Evolutionary conservation across 2,113 vertebrate genomes (phyloP).

Genomic region (Chaetodon trifascialis): DNA sequence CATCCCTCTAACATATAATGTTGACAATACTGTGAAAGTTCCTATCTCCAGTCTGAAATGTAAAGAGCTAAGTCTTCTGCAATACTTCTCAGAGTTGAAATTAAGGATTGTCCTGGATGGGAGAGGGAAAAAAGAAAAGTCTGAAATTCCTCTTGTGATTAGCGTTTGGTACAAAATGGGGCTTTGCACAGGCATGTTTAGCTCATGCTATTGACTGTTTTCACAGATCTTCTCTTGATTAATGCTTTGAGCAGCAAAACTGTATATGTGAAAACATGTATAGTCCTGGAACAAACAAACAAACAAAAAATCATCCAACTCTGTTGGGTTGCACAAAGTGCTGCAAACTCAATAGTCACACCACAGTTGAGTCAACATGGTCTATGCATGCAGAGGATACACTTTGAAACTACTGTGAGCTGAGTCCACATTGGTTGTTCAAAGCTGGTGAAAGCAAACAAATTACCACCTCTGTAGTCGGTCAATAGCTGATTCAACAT

Average conservation of each 20-base stretch:
- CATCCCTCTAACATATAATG: too few species aligned
- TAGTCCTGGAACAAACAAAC: background rate
- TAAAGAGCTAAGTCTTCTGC: background rate
- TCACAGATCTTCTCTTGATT: background rate
- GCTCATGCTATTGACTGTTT: conserved; percentile 9
- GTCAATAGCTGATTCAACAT: conserved; percentile 50
- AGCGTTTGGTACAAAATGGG: background rate
- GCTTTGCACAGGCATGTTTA: background rate
- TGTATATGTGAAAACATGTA: background rate
- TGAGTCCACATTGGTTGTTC: background rate
- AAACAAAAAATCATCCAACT: background rate
- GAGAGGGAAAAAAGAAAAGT: conserved; percentile 18
- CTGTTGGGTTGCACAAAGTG: background rate
- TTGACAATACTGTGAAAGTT: too few species aligned
- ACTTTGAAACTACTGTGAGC: too few species aligned
- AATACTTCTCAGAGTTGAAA: background rate
- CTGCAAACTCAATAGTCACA: background rate
- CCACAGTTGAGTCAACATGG: background rate
- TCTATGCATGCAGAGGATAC: background rate
- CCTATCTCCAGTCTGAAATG: too few species aligned
- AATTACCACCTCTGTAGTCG: conserved; percentile 48
- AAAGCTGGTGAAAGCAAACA: conserved; percentile 44
- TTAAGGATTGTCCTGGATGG: background rate
- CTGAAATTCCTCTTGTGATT: conserved; percentile 39
- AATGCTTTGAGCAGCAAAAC: conserved; percentile 14